phyloP scores from a whole-genome alignment of 35 echinoderm and acorn worm species.

The Strongylocentrotus purpuratus region DNA sequence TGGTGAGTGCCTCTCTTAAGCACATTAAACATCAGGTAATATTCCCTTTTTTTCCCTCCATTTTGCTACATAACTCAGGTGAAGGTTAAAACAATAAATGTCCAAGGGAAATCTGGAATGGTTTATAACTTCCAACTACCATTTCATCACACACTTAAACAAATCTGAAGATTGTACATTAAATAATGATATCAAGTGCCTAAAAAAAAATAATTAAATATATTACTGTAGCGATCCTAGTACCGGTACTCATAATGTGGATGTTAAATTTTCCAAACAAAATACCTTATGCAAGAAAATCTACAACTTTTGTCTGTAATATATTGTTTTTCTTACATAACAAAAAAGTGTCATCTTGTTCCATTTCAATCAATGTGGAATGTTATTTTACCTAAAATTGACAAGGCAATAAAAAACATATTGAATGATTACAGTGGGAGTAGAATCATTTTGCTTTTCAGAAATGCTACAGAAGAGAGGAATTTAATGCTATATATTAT shows the following conservation, averaged over 20 bases:
- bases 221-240: neutral
- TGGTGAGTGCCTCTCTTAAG: neutral
- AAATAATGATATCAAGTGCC: neutral
- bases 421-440: neutral
- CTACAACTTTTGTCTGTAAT: neutral
- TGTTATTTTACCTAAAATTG: neutral
- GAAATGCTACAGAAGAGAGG: neutral
- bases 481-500: neutral
- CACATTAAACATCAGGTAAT: neutral
- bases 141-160: neutral
- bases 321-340: neutral
- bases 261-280: neutral
- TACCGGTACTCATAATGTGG: neutral
- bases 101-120: neutral
- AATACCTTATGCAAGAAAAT: neutral
- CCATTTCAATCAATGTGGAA: neutral
- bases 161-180: neutral
- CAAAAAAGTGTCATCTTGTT: too few species aligned
- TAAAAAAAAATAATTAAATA: neutral
- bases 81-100: neutral
- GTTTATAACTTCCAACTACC: neutral
- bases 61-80: neutral
- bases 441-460: neutral
- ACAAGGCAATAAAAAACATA: neutral
- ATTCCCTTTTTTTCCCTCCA: neutral